Conservation (phyloP, 2,113 vertebrate genomes). For the Brachirus orientalis region DNA sequence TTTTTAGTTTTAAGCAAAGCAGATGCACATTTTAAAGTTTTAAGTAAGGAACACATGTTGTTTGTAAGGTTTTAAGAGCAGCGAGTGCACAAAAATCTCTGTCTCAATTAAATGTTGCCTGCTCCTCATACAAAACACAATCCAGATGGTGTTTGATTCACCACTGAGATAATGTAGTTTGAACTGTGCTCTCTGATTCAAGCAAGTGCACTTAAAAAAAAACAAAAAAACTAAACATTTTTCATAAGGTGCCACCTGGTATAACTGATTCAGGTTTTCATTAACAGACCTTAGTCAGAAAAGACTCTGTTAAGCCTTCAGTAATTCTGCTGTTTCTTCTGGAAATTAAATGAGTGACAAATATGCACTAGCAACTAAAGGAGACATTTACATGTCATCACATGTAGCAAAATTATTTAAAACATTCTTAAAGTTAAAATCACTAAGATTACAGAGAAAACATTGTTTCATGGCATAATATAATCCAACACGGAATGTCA, state of each 20-base stretch:
- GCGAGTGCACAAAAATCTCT: constrained; percentile 31
- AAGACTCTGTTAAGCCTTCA: constrained; percentile 7
- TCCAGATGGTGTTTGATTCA: constrained; percentile 33
- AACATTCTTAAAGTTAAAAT: too few species aligned
- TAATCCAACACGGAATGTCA: not conserved
- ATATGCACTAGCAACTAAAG: constrained; percentile 1
- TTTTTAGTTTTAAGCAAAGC: too few species aligned
- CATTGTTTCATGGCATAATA: too few species aligned
- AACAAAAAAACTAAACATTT: constrained; percentile 3
- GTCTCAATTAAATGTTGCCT: constrained; percentile 38
- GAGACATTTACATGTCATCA: too few species aligned
- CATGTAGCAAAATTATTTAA: too few species aligned
- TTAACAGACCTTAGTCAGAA: constrained; percentile 7
- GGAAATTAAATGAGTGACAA: constrained; percentile 34
- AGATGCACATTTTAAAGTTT: constrained; percentile 33
- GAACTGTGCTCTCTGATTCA: constrained; percentile 35
- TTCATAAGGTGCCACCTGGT: constrained; percentile 8
- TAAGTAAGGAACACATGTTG: constrained; percentile 22
- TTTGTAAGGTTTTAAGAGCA: constrained; percentile 26
- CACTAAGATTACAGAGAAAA: not conserved
- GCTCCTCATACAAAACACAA: constrained; percentile 34
- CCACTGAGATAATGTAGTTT: constrained; percentile 44
- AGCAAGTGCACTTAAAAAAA: constrained; percentile 29
- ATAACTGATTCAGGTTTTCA: constrained; percentile 8
- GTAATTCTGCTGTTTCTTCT: constrained; percentile 21